These are phyloP conservation scores for Sinonovacula constricta DNA, from an alignment of 1,140 invertebrate species.

Conservation along the genomic window DNA sequence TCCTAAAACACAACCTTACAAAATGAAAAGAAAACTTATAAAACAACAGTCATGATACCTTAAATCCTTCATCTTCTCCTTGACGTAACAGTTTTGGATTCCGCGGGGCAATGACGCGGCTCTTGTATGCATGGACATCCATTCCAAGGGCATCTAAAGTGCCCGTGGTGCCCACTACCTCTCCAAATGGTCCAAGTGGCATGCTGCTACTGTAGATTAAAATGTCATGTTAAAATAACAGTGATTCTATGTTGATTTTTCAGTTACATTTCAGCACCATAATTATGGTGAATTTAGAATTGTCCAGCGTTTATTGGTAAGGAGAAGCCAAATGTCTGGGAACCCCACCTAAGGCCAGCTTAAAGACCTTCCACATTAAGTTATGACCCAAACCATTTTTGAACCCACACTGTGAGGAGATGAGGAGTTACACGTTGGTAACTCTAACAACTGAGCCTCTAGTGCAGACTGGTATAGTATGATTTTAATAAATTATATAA, in stretches of 20 bases:
- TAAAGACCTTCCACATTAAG: too few relatives aligned
- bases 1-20: neutral
- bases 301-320: neutral
- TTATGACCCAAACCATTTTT: too few relatives aligned
- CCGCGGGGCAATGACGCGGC: slow-evolving; percentile 77
- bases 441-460: too few relatives aligned
- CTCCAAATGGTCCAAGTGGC: slow-evolving; percentile 77
- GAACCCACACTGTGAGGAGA: too few relatives aligned
- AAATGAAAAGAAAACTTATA: neutral
- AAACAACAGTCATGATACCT: slow-evolving; percentile 51
- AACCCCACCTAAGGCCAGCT: too few relatives aligned
- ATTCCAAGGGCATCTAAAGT: slow-evolving; percentile 72
- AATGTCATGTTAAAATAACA: neutral
- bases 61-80: slow-evolving; percentile 63
- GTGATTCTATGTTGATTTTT: neutral
- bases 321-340: too few relatives aligned
- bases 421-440: too few relatives aligned
- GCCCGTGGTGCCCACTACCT: slow-evolving; percentile 77
- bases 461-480: too few relatives aligned
- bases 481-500: too few relatives aligned
- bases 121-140: slow-evolving; percentile 72
- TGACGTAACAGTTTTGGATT: slow-evolving; percentile 77
- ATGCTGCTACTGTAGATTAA: slow-evolving; percentile 60
- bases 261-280: neutral
- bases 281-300: neutral